These are phyloP conservation scores for Cephus nigrinus DNA, from an alignment of 2,888 invertebrate species.

Conservation along the genomic window DNA sequence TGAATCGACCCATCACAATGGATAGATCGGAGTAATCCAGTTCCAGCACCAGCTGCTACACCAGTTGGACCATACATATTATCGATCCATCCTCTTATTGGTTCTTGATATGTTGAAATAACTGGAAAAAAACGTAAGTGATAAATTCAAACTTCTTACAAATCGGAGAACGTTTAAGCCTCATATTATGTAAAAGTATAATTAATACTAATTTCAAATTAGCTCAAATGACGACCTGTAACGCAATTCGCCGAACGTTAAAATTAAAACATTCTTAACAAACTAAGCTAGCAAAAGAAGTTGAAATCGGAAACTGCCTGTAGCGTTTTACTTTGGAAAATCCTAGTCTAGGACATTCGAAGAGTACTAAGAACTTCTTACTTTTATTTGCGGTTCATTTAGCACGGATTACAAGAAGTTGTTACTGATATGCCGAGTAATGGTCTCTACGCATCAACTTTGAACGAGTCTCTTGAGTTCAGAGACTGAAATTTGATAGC, in stretches of 20 bases:
- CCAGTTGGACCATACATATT: conserved; percentile 92
- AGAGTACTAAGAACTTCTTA: background rate
- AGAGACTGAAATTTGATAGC: background rate
- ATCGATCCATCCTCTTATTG: conserved; percentile 88
- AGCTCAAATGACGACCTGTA: background rate
- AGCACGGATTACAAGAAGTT: background rate
- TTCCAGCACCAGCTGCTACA: conserved; percentile 78
- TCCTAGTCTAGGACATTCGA: background rate
- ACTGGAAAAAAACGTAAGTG: conserved; percentile 59
- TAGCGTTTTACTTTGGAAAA: background rate
- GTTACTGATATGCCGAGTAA: background rate
- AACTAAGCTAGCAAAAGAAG: background rate
- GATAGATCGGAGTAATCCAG: conserved; percentile 82
- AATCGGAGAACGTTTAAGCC: background rate
- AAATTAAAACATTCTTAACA: background rate
- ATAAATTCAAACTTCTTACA: background rate
- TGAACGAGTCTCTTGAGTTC: background rate
- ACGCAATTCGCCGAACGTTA: background rate
- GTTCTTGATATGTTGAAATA: conserved; percentile 78
- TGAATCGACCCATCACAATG: conserved; percentile 76
- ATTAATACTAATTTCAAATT: background rate
- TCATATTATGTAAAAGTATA: background rate
- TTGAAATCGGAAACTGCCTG: background rate
- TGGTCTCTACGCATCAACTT: background rate
- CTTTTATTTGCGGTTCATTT: background rate